Conservation (phyloP, 1,140 invertebrate species). For the Drosophila paulistorum region DNA sequence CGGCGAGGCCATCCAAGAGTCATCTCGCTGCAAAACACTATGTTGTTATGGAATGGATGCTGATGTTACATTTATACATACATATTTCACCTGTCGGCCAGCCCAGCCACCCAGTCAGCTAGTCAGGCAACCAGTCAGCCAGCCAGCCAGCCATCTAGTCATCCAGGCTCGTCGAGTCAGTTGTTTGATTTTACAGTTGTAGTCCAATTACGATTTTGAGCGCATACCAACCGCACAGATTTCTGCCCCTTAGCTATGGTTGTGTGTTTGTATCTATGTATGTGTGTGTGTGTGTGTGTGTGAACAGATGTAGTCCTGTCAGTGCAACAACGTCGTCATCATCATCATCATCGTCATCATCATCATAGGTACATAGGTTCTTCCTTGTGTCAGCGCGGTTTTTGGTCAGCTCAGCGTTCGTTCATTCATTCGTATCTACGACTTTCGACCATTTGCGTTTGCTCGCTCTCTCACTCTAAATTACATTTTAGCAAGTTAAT, state of each 20-base stretch:
- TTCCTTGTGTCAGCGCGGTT: slow-evolving; percentile 49
- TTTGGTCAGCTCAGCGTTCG: slow-evolving; percentile 17
- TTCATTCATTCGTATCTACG: slow-evolving; percentile 15
- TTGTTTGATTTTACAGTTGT: slow-evolving; percentile 81
- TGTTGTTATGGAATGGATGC: slow-evolving; percentile 5
- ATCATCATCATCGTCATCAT: slow-evolving; percentile 29
- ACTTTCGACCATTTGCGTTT: slow-evolving; percentile 1
- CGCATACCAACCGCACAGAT: slow-evolving; percentile 79
- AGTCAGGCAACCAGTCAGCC: background rate
- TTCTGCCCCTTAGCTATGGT: slow-evolving; percentile 60
- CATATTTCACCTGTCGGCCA: slow-evolving; percentile 35
- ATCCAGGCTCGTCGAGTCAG: slow-evolving; percentile 57
- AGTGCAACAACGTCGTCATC: slow-evolving; percentile 12
- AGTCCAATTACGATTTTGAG: slow-evolving; percentile 80
- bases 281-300: background rate
- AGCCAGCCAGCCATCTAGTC: slow-evolving; percentile 1
- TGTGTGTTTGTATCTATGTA: slow-evolving; percentile 20
- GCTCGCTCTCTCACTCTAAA: slow-evolving; percentile 62
- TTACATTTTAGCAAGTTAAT: slow-evolving; percentile 83
- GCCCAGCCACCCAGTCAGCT: background rate
- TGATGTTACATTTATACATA: background rate
- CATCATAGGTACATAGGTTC: slow-evolving; percentile 31
- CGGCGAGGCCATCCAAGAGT: slow-evolving; percentile 27
- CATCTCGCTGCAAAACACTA: slow-evolving; percentile 22
- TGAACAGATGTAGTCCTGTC: slow-evolving; percentile 4